Evolutionary conservation across 2,888 invertebrate species (phyloP).

Genomic region (Bugula neritina): DNA sequence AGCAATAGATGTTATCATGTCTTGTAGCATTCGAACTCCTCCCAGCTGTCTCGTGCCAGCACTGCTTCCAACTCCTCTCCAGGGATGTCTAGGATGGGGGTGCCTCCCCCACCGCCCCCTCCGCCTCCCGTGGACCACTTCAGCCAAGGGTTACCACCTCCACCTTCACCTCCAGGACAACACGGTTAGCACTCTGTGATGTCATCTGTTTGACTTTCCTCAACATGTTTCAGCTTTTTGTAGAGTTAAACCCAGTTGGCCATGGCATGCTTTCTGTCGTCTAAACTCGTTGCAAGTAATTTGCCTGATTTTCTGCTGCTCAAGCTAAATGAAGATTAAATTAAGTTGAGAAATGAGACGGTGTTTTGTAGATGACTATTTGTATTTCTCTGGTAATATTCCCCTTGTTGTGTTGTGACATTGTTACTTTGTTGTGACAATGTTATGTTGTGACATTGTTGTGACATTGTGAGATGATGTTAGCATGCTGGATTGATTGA

Average conservation of each 20-base stretch:
- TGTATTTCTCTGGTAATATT: neutral
- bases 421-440: too few species aligned
- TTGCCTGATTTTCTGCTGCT: too few species aligned
- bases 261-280: too few species aligned
- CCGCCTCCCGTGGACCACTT: neutral
- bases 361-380: neutral
- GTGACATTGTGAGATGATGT: too few species aligned
- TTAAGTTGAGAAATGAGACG: too few species aligned
- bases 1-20: too few species aligned
- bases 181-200: neutral
- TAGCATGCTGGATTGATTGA: too few species aligned
- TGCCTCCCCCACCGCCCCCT: slow-evolving; percentile 20
- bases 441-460: neutral
- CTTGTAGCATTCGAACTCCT: neutral
- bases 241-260: too few species aligned
- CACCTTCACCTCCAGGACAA: slow-evolving; percentile 9
- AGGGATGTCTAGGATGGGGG: neutral
- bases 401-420: neutral
- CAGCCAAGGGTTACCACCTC: slow-evolving; percentile 5
- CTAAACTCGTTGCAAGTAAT: too few species aligned
- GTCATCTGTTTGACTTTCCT: too few species aligned
- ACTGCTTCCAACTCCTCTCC: neutral
- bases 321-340: too few species aligned
- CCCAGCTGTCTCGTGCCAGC: slow-evolving; percentile 7
- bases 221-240: too few species aligned